Evolutionary conservation across 2,888 invertebrate genomes (phyloP), one percentile per base, ranked within the genome.

Genomic region (Eupithecia centaureata): DNA sequence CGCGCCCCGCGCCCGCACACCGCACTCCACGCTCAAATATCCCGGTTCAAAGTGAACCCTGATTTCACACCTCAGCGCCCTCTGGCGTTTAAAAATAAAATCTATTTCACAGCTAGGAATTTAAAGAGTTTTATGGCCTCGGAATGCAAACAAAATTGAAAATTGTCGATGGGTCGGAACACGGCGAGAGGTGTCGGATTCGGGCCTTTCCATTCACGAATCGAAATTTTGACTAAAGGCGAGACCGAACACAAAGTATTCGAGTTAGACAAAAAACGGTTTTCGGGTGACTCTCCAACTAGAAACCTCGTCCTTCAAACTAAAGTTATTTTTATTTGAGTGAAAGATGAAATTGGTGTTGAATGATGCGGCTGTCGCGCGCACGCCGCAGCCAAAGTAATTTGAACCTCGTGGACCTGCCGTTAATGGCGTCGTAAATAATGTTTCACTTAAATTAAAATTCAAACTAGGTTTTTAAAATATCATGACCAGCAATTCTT

Each of bases 41-140:
- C 15, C 79, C 74, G 77, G 74, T 77, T 77, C 79, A 84, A 84
- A 85, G 82, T 77, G 84, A 84, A 84, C 83, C 82, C 82, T 82
- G 65, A 70, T 66, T 65, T 61, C 66, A 52, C 63, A 63, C 65
- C 51, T 63, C 69, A 51, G 28, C 65, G 65, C 69, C 56, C 58
- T 59, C 52, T 69, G 57, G 33, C 51, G 65, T 79, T 73, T 69
- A 79, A 83, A 86, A 86, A 83, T 82, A 81, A 84, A 84, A 84
- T 81, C 80, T 77, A 80, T 82, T 82, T 77, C 79, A 72, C 76
- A 79, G 79, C 77, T 32, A 51, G 79, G 82, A 83, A 82, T 84
- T 81, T 79, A 82, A 85, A 80, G 56, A 70, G 65, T 63, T 67
- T 61, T 64, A 64, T 61, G 59, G 66, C 38, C 52, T 52, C 68